Conservation (phyloP, 2,113 vertebrate genomes). For the Pomatorhinus ruficollis region DNA sequence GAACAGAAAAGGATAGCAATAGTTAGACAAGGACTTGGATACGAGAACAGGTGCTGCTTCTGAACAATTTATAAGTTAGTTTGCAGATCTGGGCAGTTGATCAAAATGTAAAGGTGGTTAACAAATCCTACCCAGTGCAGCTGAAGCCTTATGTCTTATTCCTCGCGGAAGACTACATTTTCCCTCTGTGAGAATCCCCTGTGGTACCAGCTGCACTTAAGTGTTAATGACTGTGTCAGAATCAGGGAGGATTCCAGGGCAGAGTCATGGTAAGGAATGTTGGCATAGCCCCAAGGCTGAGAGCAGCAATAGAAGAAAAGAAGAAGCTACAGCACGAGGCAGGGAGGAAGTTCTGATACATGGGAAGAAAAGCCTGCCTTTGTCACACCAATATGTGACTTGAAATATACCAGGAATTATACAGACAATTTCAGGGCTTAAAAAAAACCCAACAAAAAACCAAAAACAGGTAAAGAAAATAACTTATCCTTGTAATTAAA, state of each 20-base stretch:
- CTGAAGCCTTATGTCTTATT: not conserved
- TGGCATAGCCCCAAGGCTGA: not conserved
- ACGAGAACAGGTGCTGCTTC: not conserved
- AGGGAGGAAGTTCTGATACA: not conserved
- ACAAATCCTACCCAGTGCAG: not conserved
- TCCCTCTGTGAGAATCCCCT: not conserved
- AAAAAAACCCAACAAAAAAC: not conserved
- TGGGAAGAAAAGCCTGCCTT: not conserved
- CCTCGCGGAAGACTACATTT: not conserved
- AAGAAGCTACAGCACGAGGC: not conserved
- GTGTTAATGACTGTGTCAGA: not conserved
- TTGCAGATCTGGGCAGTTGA: not conserved
- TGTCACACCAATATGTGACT: not conserved
- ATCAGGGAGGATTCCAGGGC: not conserved
- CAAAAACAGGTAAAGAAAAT: not conserved
- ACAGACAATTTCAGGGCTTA: not conserved
- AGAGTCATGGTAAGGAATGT: not conserved
- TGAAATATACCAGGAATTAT: not conserved
- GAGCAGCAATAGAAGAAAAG: not conserved
- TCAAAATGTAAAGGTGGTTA: not conserved
- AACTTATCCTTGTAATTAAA: not conserved
- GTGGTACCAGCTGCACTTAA: not conserved
- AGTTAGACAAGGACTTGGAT: not conserved
- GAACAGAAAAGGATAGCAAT: not conserved
- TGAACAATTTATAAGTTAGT: not conserved